These are phyloP conservation scores for Oceanodroma tethys DNA, from an alignment of 2,113 vertebrate genomes.

Conservation along the genomic window DNA sequence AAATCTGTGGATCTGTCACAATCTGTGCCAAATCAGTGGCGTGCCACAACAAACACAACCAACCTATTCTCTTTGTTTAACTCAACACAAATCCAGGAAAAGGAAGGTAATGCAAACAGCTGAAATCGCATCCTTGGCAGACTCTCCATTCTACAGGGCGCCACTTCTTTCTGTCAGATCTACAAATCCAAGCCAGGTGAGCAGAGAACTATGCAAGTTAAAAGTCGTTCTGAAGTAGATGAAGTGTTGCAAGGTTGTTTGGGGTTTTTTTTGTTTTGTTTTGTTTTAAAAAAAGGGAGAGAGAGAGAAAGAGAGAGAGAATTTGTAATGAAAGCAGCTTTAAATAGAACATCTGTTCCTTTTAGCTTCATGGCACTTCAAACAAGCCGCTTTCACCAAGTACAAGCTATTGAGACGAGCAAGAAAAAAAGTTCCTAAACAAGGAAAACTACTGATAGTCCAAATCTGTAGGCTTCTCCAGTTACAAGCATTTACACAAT, in stretches of 20 bases:
- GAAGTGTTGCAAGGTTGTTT: not conserved
- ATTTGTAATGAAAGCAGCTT: not conserved
- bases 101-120: not conserved
- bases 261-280: no score
- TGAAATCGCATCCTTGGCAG: accelerated
- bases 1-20: not conserved
- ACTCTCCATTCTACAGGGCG: not conserved
- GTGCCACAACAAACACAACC: not conserved
- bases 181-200: not conserved
- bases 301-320: not conserved
- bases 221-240: not conserved
- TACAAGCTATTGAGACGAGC: not conserved
- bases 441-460: not conserved
- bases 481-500: not conserved
- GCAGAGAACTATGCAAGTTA: not conserved
- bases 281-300: not conserved
- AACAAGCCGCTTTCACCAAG: not conserved
- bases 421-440: not conserved
- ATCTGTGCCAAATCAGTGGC: not conserved
- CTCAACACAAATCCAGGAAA: not conserved
- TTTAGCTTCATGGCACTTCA: not conserved
- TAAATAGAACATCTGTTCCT: slow-evolving; percentile 28
- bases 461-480: not conserved
- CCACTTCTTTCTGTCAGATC: not conserved
- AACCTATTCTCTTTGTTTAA: not conserved